Evolutionary conservation across 2,888 invertebrate genomes (phyloP).

Genomic region (Melitaea athalia): DNA sequence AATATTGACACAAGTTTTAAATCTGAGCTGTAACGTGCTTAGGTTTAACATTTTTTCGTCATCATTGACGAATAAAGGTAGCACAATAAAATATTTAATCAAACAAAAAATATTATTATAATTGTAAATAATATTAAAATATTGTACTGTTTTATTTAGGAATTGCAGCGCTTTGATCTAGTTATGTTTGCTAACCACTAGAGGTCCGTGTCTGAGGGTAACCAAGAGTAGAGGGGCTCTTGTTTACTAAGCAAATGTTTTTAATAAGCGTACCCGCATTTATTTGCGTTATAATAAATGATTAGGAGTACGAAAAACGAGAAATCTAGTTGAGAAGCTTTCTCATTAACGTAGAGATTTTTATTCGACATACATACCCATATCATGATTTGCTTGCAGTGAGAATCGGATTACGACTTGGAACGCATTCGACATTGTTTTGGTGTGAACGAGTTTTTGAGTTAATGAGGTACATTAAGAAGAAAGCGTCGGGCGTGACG

Average conservation of each 20-base stretch:
- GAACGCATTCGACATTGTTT: slow-evolving; percentile 54
- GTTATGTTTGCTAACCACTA: slow-evolving; percentile 64
- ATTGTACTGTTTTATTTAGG: slow-evolving; percentile 34
- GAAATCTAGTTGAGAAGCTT: slow-evolving; percentile 33
- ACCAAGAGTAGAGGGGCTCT: slow-evolving; percentile 47
- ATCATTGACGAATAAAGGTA: neutral
- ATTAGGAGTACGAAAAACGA: slow-evolving; percentile 51
- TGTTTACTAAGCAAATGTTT: slow-evolving; percentile 74
- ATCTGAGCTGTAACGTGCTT: too few species aligned
- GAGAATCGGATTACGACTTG: slow-evolving; percentile 59
- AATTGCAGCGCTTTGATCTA: slow-evolving; percentile 66
- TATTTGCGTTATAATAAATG: slow-evolving; percentile 66
- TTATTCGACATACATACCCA: slow-evolving; percentile 22
- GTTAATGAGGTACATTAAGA: slow-evolving; percentile 71
- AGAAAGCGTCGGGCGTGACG: slow-evolving; percentile 56
- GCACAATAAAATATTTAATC: neutral
- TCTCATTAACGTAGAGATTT: slow-evolving; percentile 33
- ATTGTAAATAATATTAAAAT: neutral
- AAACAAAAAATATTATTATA: neutral
- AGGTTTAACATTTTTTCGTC: too few species aligned
- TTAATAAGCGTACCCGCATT: slow-evolving; percentile 58
- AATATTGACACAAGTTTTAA: neutral
- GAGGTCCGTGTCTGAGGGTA: slow-evolving; percentile 53
- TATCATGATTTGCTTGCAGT: slow-evolving; percentile 33
- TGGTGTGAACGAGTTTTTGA: slow-evolving; percentile 59